These are phyloP conservation scores for Hypothenemus hampei DNA, from an alignment of 1,140 invertebrate genomes.

Conservation along the genomic window DNA sequence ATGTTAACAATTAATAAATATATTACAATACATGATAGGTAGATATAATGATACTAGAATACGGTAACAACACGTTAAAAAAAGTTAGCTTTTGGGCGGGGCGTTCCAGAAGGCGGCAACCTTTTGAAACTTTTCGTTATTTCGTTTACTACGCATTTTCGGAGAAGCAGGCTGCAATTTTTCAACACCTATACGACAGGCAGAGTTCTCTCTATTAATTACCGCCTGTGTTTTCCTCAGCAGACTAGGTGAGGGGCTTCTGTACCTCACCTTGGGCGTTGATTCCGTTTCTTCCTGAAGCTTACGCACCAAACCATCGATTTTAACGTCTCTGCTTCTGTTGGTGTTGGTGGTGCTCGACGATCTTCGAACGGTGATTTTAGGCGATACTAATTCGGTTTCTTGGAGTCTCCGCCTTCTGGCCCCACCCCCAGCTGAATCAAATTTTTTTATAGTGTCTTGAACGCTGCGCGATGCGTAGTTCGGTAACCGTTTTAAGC, in stretches of 20 bases:
- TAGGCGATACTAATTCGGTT: neutral
- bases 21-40: neutral
- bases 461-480: constrained; percentile 38
- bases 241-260: constrained; percentile 35
- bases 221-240: constrained; percentile 36
- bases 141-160: constrained; percentile 26
- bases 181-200: constrained; percentile 25
- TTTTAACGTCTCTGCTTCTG: constrained; percentile 1
- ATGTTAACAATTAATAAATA: too few relatives aligned
- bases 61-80: neutral
- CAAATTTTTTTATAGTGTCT: constrained; percentile 40
- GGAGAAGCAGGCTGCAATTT: constrained; percentile 12
- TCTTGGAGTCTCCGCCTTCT: constrained; percentile 1
- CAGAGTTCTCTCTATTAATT: constrained; percentile 34
- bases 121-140: constrained; percentile 38
- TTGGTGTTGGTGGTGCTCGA: neutral
- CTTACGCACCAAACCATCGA: constrained; percentile 16
- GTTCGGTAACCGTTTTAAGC: constrained; percentile 37
- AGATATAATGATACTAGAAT: too few relatives aligned
- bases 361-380: constrained; percentile 8
- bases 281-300: constrained; percentile 2
- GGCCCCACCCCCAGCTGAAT: too few relatives aligned
- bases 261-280: constrained; percentile 26
- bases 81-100: constrained; percentile 34
- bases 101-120: constrained; percentile 41